phyloP scores from a whole-genome alignment of 2,888 invertebrate species.

The Muschampia plurimacula region DNA sequence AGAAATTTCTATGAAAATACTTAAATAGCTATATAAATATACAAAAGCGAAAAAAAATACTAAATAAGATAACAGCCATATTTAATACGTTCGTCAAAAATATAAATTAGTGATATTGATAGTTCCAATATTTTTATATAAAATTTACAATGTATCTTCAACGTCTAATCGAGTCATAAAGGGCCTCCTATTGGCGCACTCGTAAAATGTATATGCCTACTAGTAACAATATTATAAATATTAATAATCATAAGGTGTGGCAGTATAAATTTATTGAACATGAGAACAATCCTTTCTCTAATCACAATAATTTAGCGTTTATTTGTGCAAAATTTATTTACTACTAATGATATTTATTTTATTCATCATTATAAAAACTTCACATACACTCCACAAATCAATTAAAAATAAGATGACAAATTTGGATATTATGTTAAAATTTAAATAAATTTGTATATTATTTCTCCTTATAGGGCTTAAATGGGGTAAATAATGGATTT shows the following conservation, averaged over 20 bases:
- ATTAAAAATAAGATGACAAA: too few relatives aligned
- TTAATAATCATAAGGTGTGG: slow-evolving; percentile 36
- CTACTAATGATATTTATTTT: slow-evolving; percentile 13
- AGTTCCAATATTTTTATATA: slow-evolving; percentile 15
- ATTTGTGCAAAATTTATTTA: slow-evolving; percentile 31
- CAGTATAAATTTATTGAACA: slow-evolving; percentile 30
- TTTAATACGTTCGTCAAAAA: slow-evolving; percentile 17
- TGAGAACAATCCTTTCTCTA: slow-evolving; percentile 26
- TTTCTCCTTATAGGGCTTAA: too few relatives aligned
- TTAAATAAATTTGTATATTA: too few relatives aligned
- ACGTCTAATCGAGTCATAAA: slow-evolving; percentile 26
- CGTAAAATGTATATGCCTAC: slow-evolving; percentile 22
- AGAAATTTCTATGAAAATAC: neutral
- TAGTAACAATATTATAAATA: slow-evolving; percentile 27
- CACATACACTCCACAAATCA: neutral
- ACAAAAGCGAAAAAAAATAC: neutral
- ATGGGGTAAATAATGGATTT: too few relatives aligned
- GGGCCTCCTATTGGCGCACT: slow-evolving; percentile 9
- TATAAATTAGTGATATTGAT: neutral
- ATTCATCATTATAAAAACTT: neutral
- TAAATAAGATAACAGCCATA: slow-evolving; percentile 11
- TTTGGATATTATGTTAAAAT: too few relatives aligned
- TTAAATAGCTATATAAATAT: neutral
- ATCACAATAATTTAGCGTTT: slow-evolving; percentile 21
- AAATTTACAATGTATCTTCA: slow-evolving; percentile 22